phyloP scores from a whole-genome alignment of 1,140 invertebrate species.

The Melanaphis sacchari region DNA sequence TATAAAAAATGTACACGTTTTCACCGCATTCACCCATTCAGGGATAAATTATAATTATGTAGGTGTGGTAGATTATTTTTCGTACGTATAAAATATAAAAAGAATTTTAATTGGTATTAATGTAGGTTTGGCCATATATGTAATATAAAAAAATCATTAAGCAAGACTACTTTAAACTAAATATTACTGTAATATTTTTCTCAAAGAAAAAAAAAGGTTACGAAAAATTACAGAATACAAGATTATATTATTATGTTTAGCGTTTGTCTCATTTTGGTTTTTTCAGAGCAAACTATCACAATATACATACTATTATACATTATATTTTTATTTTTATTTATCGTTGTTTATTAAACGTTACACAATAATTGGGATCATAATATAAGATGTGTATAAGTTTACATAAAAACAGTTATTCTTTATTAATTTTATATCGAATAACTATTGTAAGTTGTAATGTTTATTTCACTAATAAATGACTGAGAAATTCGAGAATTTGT shows the following conservation, averaged over 20 bases:
- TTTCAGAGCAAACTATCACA: background rate
- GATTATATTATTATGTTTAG: background rate
- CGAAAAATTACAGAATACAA: background rate
- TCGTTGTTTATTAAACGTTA: background rate
- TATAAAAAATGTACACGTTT: background rate
- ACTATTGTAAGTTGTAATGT: background rate
- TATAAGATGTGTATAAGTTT: background rate
- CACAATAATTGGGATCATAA: background rate
- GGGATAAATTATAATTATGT: background rate
- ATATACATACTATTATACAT: background rate
- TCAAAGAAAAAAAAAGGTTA: background rate
- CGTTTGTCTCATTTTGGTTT: background rate
- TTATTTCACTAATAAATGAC: too few relatives aligned
- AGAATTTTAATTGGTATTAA: slow-evolving; percentile 12
- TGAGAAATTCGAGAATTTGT: too few relatives aligned
- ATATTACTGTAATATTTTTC: background rate
- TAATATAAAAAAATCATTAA: background rate
- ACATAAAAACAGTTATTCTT: background rate
- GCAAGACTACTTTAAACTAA: background rate
- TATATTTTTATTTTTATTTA: background rate
- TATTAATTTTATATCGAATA: background rate
- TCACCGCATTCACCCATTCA: background rate
- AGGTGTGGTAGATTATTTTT: background rate
- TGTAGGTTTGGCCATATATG: background rate
- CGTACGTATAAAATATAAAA: background rate